phyloP scores from a whole-genome alignment of 2,797 vertebrate species.

The Lateolabrax maculatus region DNA sequence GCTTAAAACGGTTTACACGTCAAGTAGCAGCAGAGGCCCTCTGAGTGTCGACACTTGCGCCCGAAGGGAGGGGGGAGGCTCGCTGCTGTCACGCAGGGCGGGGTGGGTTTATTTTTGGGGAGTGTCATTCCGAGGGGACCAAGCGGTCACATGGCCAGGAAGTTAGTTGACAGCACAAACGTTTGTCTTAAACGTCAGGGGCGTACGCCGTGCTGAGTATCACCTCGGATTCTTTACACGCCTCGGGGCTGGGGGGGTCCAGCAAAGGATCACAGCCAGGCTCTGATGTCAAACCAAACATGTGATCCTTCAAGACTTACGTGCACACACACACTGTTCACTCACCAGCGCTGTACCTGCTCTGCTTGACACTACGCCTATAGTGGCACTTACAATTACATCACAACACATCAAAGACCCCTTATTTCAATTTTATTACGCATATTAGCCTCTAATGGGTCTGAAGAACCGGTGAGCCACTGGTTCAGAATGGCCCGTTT shows the following conservation, averaged over 20 bases:
- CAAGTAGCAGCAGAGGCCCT: conserved; percentile 73
- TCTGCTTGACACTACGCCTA: too few species aligned
- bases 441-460: background rate
- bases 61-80: conserved; percentile 40
- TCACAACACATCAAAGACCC: background rate
- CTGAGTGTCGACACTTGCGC: conserved; percentile 65
- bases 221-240: conserved; percentile 57
- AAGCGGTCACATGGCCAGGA: conserved; percentile 71
- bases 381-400: background rate
- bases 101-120: conserved; percentile 81
- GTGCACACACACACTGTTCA: conserved; percentile 7
- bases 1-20: conserved; percentile 83
- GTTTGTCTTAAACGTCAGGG: conserved; percentile 68
- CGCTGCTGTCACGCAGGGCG: conserved; percentile 46
- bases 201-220: conserved; percentile 45
- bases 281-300: conserved; percentile 38
- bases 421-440: background rate
- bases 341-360: too few species aligned
- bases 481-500: background rate
- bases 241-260: conserved; percentile 28
- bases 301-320: conserved; percentile 22
- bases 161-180: conserved; percentile 73
- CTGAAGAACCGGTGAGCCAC: background rate
- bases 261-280: too few species aligned
- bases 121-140: conserved; percentile 53